Evolutionary conservation across 92 coral and sea anemone genomes (phyloP).

Genomic region (Hydrozoanthus gracilis): DNA sequence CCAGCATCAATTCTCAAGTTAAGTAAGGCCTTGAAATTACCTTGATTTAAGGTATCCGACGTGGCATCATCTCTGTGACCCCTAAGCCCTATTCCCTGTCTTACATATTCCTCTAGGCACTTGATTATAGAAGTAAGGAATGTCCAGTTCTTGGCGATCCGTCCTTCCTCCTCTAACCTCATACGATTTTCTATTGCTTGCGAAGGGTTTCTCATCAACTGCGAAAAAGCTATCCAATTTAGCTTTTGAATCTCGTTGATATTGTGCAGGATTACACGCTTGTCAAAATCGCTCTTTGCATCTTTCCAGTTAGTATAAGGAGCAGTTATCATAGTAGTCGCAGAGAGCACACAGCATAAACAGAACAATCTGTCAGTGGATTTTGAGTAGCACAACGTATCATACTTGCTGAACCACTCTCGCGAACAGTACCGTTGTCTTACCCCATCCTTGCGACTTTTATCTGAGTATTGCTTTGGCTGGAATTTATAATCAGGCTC

Average conservation of each 20-base stretch:
- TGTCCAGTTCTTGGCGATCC: background rate
- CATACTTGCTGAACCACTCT: conserved; percentile 64
- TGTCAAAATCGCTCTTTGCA: conserved; percentile 47
- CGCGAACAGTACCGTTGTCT: conserved; percentile 65
- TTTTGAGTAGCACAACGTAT: conserved; percentile 66
- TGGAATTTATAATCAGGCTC: conserved; percentile 56
- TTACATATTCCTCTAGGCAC: background rate
- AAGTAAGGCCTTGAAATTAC: background rate
- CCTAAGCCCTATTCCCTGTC: background rate
- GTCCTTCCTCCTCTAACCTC: background rate
- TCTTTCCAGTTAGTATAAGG: conserved; percentile 61
- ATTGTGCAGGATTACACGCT: conserved; percentile 48
- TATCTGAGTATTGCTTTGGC: conserved; percentile 56
- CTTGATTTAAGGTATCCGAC: background rate
- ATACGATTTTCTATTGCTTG: background rate
- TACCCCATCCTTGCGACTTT: conserved; percentile 62
- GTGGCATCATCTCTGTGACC: conserved; percentile 7
- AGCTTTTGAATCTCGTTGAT: conserved; percentile 65
- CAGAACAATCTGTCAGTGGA: conserved; percentile 68
- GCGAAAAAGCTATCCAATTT: conserved; percentile 56
- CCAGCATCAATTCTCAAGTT: background rate
- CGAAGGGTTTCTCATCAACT: conserved; percentile 33
- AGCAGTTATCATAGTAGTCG: conserved; percentile 41
- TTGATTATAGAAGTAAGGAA: background rate
- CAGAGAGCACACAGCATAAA: conserved; percentile 71